Base-by-base conservation (phyloP, 1,140 invertebrate genomes). In the Procambarus virginalis region DNA sequence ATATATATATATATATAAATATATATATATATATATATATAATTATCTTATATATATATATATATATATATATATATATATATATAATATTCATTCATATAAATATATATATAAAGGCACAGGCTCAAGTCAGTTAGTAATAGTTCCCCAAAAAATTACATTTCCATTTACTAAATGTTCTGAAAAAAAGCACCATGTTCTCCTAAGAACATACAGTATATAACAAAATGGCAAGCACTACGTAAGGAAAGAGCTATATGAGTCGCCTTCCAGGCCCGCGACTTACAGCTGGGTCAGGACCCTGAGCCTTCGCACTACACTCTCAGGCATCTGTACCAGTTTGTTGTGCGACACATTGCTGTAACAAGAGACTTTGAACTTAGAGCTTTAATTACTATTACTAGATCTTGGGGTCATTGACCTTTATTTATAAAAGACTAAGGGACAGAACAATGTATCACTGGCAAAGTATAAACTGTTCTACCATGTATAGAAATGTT, bases 341-440 rank as follows among this genome's bases (percentile, higher is more conserved):
- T 88, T 85, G 88, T 91, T 91, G 86, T 91, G 87, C 87, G 86
- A 89, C 82, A 89, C 91, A 73, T 85, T 85, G 78, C 91, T 91
- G 91, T 46, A 89, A 91, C 84, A 79, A 86, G 80, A 91, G 83
- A 91, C 84, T 91, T 86, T 58, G 48, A 48, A 14, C 82, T 86
- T 81, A 79, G 80, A 73, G 68, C 68, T 73, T 73, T 34, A 73
- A 34, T 14, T 8, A 73, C 20, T 73, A 22, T 34, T 68, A 68
- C 64, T 68, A 17, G 64, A 58, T 68, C 64, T 68, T 20, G 20
- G 20, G 64, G 17, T 10, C 17, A 17, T 68, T 34, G n/a, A 73
- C 68, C 5, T 73, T 73, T 22, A n/a, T 73, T 73, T 34, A 73
- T 34, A 34, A 8, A 73, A 14, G 12, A 64, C 17, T 20, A 5